These are phyloP conservation scores for Dinocampus coccinellae DNA, from an alignment of 2,888 invertebrate genomes.

Conservation along the genomic window DNA sequence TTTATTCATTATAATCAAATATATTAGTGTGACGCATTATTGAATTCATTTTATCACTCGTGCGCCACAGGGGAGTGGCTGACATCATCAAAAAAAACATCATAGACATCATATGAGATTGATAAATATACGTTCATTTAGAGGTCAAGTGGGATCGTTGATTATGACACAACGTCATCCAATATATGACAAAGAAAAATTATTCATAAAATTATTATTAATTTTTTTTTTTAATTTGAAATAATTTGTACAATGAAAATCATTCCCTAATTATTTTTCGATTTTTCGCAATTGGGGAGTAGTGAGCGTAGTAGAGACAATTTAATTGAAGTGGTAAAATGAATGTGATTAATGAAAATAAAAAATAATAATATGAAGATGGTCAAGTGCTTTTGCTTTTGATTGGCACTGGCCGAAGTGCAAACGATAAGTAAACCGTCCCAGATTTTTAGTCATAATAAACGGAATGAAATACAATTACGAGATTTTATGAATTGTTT, in stretches of 20 bases:
- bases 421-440: slow-evolving; percentile 35
- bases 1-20: background rate
- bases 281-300: background rate
- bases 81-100: background rate
- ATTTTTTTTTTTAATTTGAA: background rate
- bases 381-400: slow-evolving; percentile 1
- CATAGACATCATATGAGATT: background rate
- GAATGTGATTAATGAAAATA: background rate
- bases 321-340: background rate
- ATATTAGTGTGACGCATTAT: background rate
- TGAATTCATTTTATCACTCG: background rate
- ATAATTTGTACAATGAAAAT: background rate
- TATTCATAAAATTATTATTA: background rate
- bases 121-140: background rate
- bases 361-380: background rate
- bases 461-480: background rate
- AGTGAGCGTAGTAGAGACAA: background rate
- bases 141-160: background rate
- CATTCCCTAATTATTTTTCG: background rate
- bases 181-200: background rate
- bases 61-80: slow-evolving; percentile 4
- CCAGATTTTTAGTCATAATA: background rate
- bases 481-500: background rate
- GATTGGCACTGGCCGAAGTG: slow-evolving; percentile 36
- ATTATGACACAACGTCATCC: background rate